A percentile compares a stretch with the other conserved stretches of the same genome.
Conservation (phyloP, 2,888 invertebrate species). For the Alviniconcha strummeri region DNA sequence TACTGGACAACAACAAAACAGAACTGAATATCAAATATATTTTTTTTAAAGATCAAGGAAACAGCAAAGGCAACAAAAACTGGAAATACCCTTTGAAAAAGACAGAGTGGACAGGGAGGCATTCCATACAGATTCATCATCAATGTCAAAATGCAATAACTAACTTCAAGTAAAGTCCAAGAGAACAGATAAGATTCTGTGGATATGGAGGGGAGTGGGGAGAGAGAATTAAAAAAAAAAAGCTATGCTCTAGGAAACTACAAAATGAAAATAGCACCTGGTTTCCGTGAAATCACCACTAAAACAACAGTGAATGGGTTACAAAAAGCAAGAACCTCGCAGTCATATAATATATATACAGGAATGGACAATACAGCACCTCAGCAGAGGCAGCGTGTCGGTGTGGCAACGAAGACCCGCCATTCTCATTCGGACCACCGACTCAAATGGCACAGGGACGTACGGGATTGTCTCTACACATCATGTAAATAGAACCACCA, state of each 20-base stretch:
- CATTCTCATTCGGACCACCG: conserved; percentile 64
- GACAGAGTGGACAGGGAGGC: no score
- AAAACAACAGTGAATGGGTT: conserved; percentile 26
- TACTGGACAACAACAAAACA: no score
- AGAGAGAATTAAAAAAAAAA: conserved; percentile 5
- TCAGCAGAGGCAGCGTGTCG: conserved; percentile 56
- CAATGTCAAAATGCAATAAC: no score
- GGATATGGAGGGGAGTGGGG: not conserved
- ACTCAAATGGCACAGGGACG: conserved; percentile 64
- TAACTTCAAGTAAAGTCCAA: no score
- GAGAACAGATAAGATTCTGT: no score
- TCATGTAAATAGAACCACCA: conserved; percentile 27
- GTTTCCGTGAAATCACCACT: not conserved
- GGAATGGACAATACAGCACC: conserved; percentile 43
- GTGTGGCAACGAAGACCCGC: conserved; percentile 54
- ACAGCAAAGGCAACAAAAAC: no score
- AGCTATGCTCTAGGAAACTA: not conserved
- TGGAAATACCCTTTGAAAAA: no score
- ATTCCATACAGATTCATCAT: no score
- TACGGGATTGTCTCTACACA: conserved; percentile 63
- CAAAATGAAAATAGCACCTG: not conserved
- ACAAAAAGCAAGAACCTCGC: conserved; percentile 11
- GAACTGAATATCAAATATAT: no score
- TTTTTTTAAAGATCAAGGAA: no score
- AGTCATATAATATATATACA: conserved; percentile 15